Evolutionary conservation across 2,888 invertebrate species (phyloP), one percentile per base, ranked within the genome.

Genomic region (Nemotelus pantherinus): DNA sequence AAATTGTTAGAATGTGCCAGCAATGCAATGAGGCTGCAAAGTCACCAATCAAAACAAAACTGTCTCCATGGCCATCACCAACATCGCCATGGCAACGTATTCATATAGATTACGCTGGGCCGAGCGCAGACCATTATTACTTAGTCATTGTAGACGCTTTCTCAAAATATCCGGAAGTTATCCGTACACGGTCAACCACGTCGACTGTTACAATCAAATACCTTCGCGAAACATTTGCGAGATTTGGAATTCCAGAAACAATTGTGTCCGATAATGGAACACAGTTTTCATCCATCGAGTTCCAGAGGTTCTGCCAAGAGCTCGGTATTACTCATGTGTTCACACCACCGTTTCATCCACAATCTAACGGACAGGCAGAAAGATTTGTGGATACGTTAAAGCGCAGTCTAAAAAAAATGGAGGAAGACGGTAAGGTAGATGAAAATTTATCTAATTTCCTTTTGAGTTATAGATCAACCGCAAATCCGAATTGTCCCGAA

Each of bases 91-190:
- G 7, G n/a, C 53, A 10, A 53, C 2, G 9, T 2, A 80, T 88
- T n/a, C 80, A 87, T 2, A 82, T 85, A 3, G 87, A 88, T 7
- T 57, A 7, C 80, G 81, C 82, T 48, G 83, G 82, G 79, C 80
- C 78, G 39, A 2, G n/a, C 6, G n/a, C 60, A 60, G 60, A 3
- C 60, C 2, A 60, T 39, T 60, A 60, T 39, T 60, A 60, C 4
- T 39, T 3, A 25, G 80, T 88, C n/a, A 80, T 87, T 3, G 82
- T 85, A 3, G 87, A 88, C 80, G 81, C 85, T 1, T 83, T 25
- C 25, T 25, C 25, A 25, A 25, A 25, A 25, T 82, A 80, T 85
- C 85, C 84, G 2, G 86, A 87, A 79, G 82, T 84, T 7, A 80
- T 81, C 50, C 78, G 79, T 76, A 81, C 82, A 80, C 76, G 78